A percentile compares a stretch with the other conserved stretches of the same genome.
Conservation (phyloP, 2,888 invertebrate genomes). For the Stictocephala bisonia region DNA sequence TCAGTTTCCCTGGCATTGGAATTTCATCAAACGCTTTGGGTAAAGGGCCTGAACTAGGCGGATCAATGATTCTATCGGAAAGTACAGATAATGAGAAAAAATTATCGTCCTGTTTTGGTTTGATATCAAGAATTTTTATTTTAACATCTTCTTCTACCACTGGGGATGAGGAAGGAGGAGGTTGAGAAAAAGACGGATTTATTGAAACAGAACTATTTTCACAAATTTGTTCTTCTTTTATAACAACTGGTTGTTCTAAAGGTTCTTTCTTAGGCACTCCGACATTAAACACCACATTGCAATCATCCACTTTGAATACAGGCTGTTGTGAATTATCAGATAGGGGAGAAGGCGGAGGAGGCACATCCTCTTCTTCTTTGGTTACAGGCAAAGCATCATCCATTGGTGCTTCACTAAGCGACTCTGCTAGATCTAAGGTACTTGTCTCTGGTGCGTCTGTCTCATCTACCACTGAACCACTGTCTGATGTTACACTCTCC, state of each 20-base stretch:
- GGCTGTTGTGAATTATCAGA: conserved; percentile 35
- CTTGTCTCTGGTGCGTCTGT: conserved; percentile 66
- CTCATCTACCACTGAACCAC: conserved; percentile 82
- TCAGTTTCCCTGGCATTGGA: conserved; percentile 55
- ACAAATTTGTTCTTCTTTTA: conserved; percentile 45
- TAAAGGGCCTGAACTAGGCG: conserved; percentile 46
- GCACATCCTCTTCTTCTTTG: conserved; percentile 46
- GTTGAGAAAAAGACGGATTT: conserved; percentile 42
- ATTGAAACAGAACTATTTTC: conserved; percentile 39
- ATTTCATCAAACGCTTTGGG: conserved; percentile 56
- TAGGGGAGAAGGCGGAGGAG: conserved; percentile 45
- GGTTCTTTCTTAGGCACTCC: conserved; percentile 48
- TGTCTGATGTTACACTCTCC: conserved; percentile 86
- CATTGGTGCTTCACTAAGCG: conserved; percentile 34
- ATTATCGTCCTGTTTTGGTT: conserved; percentile 54
- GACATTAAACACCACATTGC: conserved; percentile 45
- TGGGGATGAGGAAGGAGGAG: conserved; percentile 43
- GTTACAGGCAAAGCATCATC: conserved; percentile 42
- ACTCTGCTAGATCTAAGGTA: conserved; percentile 52
- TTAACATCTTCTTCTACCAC: conserved; percentile 48
- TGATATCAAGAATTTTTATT: conserved; percentile 48
- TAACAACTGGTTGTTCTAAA: conserved; percentile 10
- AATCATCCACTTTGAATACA: conserved; percentile 49
- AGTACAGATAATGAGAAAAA: conserved; percentile 52
- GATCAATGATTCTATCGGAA: conserved; percentile 48